phyloP scores from a whole-genome alignment of 1,140 invertebrate species.

The Colletes latitarsis region DNA sequence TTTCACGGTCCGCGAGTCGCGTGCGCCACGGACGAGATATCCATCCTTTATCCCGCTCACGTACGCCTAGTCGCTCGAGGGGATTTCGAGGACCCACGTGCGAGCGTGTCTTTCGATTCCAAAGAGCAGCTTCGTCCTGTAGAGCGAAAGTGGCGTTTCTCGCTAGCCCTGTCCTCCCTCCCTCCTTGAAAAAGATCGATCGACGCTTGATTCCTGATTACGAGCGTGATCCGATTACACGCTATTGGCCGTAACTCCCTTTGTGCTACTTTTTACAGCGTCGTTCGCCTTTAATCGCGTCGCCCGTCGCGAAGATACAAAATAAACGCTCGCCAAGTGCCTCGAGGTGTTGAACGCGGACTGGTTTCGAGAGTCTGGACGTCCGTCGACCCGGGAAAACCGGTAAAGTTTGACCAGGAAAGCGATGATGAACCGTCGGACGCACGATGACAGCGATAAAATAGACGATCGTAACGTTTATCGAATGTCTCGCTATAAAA shows the following conservation, averaged over 20 bases:
- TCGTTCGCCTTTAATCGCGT: not conserved
- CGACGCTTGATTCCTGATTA: conserved; percentile 45
- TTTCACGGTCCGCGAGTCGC: conserved; percentile 37
- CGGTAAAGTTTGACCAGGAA: not conserved
- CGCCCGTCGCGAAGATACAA: not conserved
- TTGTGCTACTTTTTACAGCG: not conserved
- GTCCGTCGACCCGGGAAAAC: no score
- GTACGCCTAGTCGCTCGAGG: conserved; percentile 37
- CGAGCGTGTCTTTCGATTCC: conserved; percentile 1
- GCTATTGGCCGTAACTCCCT: conserved; percentile 2
- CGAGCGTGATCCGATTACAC: conserved; percentile 35
- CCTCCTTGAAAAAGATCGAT: not conserved
- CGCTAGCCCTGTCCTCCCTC: not conserved
- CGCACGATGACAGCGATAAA: not conserved
- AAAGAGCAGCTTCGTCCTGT: conserved; percentile 26
- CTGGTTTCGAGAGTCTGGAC: no score
- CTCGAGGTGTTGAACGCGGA: no score
- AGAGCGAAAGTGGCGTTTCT: conserved; percentile 3
- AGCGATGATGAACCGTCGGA: no score
- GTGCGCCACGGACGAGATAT: conserved; percentile 41
- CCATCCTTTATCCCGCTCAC: conserved; percentile 58
- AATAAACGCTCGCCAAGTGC: not conserved
- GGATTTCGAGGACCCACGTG: conserved; percentile 42
- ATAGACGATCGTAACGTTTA: conserved; percentile 9
- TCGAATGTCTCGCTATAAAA: conserved; percentile 14